Conservation (phyloP, 2,113 vertebrate species). For the Hippolais icterina region DNA sequence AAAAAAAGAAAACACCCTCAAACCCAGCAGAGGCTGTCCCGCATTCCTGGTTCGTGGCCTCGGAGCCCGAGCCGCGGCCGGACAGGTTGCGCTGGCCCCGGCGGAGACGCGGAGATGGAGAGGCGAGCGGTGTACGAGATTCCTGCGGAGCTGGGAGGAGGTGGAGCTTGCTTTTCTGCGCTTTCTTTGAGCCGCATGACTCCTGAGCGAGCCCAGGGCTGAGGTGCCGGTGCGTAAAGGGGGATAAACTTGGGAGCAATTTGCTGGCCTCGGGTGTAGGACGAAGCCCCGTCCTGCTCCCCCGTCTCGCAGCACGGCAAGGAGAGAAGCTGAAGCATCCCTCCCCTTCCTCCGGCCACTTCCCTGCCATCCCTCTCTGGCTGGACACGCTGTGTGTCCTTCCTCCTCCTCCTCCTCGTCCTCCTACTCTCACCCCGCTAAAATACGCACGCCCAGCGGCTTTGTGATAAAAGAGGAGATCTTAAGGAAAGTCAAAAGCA, state of each 20-base stretch:
- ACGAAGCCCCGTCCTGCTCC: background rate
- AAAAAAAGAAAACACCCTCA: too few relatives aligned
- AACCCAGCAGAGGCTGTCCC: background rate
- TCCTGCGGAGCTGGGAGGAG: background rate
- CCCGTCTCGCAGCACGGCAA: background rate
- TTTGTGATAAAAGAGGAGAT: background rate
- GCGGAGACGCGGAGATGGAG: background rate
- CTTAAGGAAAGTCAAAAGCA: slow-evolving; percentile 11
- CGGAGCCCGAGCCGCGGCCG: background rate
- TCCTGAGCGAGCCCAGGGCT: background rate
- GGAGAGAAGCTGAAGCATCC: background rate
- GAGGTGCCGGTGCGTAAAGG: accelerated
- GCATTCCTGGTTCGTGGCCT: accelerated
- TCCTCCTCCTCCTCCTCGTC: background rate
- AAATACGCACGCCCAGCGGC: background rate
- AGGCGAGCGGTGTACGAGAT: background rate
- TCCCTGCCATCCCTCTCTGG: background rate
- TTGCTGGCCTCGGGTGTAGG: background rate
- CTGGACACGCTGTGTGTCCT: background rate
- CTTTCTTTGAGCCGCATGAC: background rate
- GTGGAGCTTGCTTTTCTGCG: background rate
- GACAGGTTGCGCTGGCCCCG: too few relatives aligned
- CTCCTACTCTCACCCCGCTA: background rate
- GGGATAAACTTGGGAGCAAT: background rate
- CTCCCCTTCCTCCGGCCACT: background rate